Base-by-base conservation (phyloP, 2,888 invertebrate genomes). In the Mythimna loreyi region DNA sequence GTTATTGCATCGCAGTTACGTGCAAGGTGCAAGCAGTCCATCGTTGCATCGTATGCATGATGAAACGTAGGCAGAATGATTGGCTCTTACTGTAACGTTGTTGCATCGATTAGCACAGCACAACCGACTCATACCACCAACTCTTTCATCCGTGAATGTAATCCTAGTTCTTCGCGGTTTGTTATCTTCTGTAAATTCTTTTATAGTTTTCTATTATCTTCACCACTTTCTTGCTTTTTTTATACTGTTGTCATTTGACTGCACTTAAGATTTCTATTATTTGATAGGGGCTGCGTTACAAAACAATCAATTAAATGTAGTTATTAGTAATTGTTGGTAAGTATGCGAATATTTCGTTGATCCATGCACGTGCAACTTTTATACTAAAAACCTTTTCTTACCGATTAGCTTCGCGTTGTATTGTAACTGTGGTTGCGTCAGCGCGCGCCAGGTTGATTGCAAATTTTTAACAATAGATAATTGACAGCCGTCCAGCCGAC, bases 321-420 rank as follows among this genome's bases (percentile, higher is more conserved):
- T 30, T 59, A n/a, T 59, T 59, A 25, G 23, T 75, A 57, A 52
- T 56, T 47, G 28, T 33, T 52, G 7, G 28, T 55, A 36, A 28
- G 13, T 60, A n/a, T 53, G 33, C 28, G 25, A 43, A 59, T 9
- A 59, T 43, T 59, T 52, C 21, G 47, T 45, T 45, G 43, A 23
- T 40, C 36, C 16, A 4, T 49, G 50, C 80, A 75, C 80, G 77
- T 78, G 80, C 80, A 79, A 60, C 49, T 47, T 55, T 67, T 60
- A 52, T 21, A 59, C 45, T 43, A 52, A 43, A 59, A 50, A 49
- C 11, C 19, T 53, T 66, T 78, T 45, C 68, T 68, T 68, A 79
- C 36, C 68, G 65, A 77, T 75, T 77, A 65, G 75, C n/a, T 74
- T 62, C 68, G 75, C 75, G 55, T 36, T 53, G 50, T 67, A 47